Conservation (phyloP, 2,888 invertebrate species). For the Nephrotoma guestfalica region DNA sequence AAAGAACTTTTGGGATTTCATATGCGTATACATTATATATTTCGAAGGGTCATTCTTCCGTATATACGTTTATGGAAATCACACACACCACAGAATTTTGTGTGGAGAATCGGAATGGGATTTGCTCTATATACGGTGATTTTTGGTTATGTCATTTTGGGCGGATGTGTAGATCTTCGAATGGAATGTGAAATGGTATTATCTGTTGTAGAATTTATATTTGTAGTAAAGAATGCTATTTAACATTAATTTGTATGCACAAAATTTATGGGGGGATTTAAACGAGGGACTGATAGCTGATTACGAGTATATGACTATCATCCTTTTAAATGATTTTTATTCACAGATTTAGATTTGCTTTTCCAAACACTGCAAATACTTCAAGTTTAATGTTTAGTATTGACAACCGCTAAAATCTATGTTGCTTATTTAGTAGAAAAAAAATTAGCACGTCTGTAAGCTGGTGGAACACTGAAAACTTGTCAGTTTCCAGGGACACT, state of each 20-base stretch:
- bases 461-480: too few species aligned
- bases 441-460: too few species aligned
- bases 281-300: neutral
- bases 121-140: neutral
- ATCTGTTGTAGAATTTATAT: neutral
- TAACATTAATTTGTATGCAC: neutral
- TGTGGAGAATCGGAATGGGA: neutral
- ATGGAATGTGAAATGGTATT: neutral
- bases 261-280: neutral
- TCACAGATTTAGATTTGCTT: too few species aligned
- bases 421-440: too few species aligned
- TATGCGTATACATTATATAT: neutral
- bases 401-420: too few species aligned
- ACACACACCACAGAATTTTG: neutral
- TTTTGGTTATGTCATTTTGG: neutral
- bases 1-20: neutral
- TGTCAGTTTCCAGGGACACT: too few species aligned
- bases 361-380: too few species aligned
- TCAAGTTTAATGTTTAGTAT: too few species aligned
- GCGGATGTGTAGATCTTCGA: neutral
- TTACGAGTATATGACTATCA: too few species aligned
- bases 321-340: too few species aligned
- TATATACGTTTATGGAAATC: neutral
- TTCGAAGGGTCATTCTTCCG: neutral
- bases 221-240: neutral